Conservation (phyloP, 2,113 vertebrate genomes). For the Pteronura brasiliensis region DNA sequence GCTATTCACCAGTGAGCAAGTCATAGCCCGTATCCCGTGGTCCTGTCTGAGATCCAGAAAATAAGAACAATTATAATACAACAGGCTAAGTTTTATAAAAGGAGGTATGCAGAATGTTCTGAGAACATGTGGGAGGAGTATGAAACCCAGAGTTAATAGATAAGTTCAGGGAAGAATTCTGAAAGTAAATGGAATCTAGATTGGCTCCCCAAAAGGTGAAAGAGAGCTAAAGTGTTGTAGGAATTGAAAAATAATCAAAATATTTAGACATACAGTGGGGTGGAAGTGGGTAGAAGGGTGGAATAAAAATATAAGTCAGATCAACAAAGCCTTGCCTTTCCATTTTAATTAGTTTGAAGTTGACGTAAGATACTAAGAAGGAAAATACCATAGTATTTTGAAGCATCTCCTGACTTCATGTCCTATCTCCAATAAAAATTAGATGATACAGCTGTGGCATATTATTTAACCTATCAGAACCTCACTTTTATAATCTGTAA, state of each 20-base stretch:
- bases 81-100: background rate
- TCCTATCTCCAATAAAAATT: background rate
- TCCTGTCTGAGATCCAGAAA: background rate
- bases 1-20: background rate
- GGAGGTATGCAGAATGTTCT: background rate
- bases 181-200: background rate
- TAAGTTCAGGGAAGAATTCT: slow-evolving; percentile 7
- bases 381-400: background rate
- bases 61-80: background rate
- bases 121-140: background rate
- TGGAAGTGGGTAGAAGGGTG: background rate
- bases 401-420: background rate
- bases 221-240: background rate
- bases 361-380: background rate
- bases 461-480: slow-evolving; percentile 44
- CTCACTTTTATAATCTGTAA: slow-evolving; percentile 16
- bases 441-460: background rate
- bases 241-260: background rate
- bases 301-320: background rate
- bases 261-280: background rate
- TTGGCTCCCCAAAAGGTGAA: background rate
- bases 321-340: background rate
- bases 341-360: background rate
- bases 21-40: too few species aligned
- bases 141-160: slow-evolving; percentile 10